Evolutionary conservation across 1,140 invertebrate genomes (phyloP), one percentile per base, ranked within the genome.

Genomic region (Pantala flavescens): DNA sequence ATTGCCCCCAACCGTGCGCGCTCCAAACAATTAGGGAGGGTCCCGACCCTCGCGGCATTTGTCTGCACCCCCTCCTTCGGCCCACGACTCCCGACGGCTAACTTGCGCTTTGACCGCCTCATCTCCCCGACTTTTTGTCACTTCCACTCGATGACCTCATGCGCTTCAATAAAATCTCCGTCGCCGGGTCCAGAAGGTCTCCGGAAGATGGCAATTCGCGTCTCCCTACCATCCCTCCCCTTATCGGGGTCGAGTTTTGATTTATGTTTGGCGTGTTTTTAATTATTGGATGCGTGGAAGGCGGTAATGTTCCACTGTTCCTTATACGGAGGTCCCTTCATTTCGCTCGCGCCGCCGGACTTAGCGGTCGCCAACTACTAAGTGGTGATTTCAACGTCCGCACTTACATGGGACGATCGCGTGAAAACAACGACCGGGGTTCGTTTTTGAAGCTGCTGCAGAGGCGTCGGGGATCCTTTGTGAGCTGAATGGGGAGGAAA

Each of bases 1-100:
- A 63, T 63, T 63, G 49, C 49, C 49, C 49, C 49, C 49, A 63
- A 63, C 49, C 49, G 49, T 63, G 49, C 49, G 12, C 49, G 49
- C 49, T 21, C 16, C 49, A 63, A 63, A 63, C 49, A 63, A 63
- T 63, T 63, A 63, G 49, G 49, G 49, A 63, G 49, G 49, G 49
- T 63, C 49, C 12, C 49, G 49, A 63, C 49, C 49, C 49, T 14
- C 49, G 12, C 14, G 49, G 49, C 49, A 63, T 63, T 63, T 63
- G 49, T 63, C 49, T 63, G 49, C n/a, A 63, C 49, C 49, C 12
- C 49, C 49, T 63, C 49, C 49, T 21, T 12, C 49, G 28, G 3
- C 49, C n/a, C 49, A 16, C 49, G 49, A 63, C 49, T 21, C 49
- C 49, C 49, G 12, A 63, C 49, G 49, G n/a, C 3, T 36, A 36